Evolutionary conservation across 30 jellyfish, hydroid and myxozoan genomes (phyloP), one percentile per base, ranked within the genome.

Genomic region (Phacellophora camtschatica): DNA sequence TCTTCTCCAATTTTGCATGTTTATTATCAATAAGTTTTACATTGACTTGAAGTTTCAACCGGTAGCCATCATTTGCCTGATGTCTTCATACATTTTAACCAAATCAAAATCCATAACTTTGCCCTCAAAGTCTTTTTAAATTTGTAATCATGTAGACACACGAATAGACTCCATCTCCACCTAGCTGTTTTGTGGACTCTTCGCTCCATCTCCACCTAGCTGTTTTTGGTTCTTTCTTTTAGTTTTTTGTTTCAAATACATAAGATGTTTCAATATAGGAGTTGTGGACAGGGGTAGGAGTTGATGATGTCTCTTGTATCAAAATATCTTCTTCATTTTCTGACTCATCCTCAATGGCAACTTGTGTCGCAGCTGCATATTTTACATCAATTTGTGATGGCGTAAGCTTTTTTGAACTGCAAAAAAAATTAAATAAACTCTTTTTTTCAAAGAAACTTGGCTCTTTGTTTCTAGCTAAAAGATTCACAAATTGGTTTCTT

Each of bases 21-120:
- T 78, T 78, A 16, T 78, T 64, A 11, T 78, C 84, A 32, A 42
- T 61, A n/a, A 45, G 23, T 72, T 41, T 16, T 32, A 41, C 30
- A 7, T 41, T 35, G 29, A 20, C 39, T 57, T 23, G 39, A 81
- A 10, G 16, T 48, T 39, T 56, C 36, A 28, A 56, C 74, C 16
- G 67, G 82, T 33, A 23, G 87, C 93, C 88, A 81, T 81, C 89
- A 81, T 66, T 32, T 22, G 43, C 24, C 88, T 49, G 24, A 81
- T 11, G 29, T 49, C 77, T 36, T 18, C 66, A 81, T 65, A 67
- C 66, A 50, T 25, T 5, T 37, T 32, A 2, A 55, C 89, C 49
- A 76, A 41, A 41, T 77, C 89, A 22, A 68, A 33, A 23, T 77
- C 73, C 39, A 77, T 22, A 73, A 58, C 89, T 23, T 16, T 29